A percentile compares a stretch with the other conserved stretches of the same genome.
Conservation (phyloP, 37 sponge, comb jelly and placozoan species). For the Diacarnus erythraeanus region DNA sequence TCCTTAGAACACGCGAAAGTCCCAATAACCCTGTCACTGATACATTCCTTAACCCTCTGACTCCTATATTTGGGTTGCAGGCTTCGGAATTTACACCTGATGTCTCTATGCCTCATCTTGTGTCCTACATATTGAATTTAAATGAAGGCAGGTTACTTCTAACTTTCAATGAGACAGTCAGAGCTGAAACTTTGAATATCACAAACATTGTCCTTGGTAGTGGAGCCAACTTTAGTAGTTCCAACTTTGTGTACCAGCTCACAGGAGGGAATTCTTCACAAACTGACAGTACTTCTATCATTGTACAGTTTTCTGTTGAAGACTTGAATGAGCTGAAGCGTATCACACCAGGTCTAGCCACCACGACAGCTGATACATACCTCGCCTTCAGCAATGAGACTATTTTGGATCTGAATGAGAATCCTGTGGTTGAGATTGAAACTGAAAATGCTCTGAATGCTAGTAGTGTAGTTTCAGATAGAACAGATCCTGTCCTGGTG, state of each 20-base stretch:
- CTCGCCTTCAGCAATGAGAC: conserved; percentile 76
- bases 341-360: conserved; percentile 77
- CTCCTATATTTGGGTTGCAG: conserved; percentile 26
- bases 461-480: conserved; percentile 32
- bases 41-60: conserved; percentile 32
- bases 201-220: conserved; percentile 67
- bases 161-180: conserved; percentile 85
- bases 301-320: conserved; percentile 57
- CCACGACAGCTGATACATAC: conserved; percentile 50
- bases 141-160: conserved; percentile 63
- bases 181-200: conserved; percentile 67
- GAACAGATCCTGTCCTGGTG: conserved; percentile 56
- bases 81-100: conserved; percentile 74
- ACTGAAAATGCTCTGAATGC: conserved; percentile 35
- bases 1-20: conserved; percentile 43
- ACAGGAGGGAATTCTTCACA: conserved; percentile 72
- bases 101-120: conserved; percentile 60
- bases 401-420: conserved; percentile 74
- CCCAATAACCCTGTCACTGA: conserved; percentile 27
- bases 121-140: conserved; percentile 60
- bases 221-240: conserved; percentile 29
- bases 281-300: conserved; percentile 54
- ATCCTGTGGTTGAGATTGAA: conserved; percentile 62
- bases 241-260: conserved; percentile 38
- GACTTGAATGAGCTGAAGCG: conserved; percentile 89